Conservation (phyloP, 2,888 invertebrate genomes). For the Aphelenchoides bicaudatus region DNA sequence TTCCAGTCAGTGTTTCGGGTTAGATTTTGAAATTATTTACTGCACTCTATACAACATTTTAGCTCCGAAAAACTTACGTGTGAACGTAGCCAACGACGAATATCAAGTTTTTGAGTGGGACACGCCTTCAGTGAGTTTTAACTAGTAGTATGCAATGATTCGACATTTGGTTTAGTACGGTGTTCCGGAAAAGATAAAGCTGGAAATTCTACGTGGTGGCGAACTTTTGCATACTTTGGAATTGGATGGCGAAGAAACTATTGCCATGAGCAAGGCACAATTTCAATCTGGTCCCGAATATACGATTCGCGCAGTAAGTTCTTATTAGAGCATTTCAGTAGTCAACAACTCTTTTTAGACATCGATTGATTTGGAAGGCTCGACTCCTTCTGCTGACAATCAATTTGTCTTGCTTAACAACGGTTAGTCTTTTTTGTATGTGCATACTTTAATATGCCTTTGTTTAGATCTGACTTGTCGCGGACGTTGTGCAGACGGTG, state of each 20-base stretch:
- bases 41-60: background rate
- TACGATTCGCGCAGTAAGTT: background rate
- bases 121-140: too few relatives aligned
- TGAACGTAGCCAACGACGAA: conserved; percentile 54
- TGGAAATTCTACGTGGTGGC: conserved; percentile 29
- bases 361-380: conserved; percentile 50
- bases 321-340: too few relatives aligned
- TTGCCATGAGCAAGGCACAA: conserved; percentile 42
- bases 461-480: conserved; percentile 41
- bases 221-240: conserved; percentile 31
- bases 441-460: background rate
- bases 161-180: too few relatives aligned
- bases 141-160: too few relatives aligned
- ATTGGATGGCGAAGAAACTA: conserved; percentile 39
- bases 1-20: conserved; percentile 58
- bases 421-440: conserved; percentile 31
- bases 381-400: conserved; percentile 48
- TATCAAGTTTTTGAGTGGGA: conserved; percentile 60
- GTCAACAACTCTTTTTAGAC: too few relatives aligned
- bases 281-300: conserved; percentile 6
- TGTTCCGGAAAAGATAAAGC: conserved; percentile 43
- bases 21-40: background rate
- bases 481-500: conserved; percentile 51
- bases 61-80: conserved; percentile 42
- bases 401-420: conserved; percentile 41